Evolutionary conservation across 2,113 vertebrate genomes (phyloP).

Genomic region (Zootoca vivipara): DNA sequence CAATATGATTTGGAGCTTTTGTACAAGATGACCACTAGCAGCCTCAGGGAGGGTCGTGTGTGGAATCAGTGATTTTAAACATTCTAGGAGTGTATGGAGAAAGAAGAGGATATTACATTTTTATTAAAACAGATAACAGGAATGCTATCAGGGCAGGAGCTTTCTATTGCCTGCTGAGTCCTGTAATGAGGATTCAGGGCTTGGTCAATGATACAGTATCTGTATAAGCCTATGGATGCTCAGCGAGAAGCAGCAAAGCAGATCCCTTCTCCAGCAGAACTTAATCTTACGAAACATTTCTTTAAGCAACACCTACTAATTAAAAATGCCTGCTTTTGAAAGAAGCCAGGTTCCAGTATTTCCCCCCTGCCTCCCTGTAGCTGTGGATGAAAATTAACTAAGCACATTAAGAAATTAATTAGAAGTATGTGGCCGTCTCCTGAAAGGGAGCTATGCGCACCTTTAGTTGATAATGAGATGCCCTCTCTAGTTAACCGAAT

Average conservation of each 20-base stretch:
- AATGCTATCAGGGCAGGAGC: slow-evolving; percentile 62
- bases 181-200: slow-evolving; percentile 63
- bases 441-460: neutral
- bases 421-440: neutral
- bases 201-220: slow-evolving; percentile 57
- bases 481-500: slow-evolving; percentile 14
- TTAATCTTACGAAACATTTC: slow-evolving; percentile 56
- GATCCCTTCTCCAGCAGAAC: slow-evolving; percentile 36
- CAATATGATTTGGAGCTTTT: slow-evolving; percentile 12
- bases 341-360: neutral
- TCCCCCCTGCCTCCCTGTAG: neutral
- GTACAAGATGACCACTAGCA: slow-evolving; percentile 15
- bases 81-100: slow-evolving; percentile 36
- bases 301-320: slow-evolving; percentile 54
- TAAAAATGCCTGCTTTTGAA: slow-evolving; percentile 1
- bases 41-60: neutral
- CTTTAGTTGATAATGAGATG: neutral
- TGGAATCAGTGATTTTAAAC: slow-evolving; percentile 45
- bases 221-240: slow-evolving; percentile 48
- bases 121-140: slow-evolving; percentile 76
- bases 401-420: neutral
- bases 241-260: slow-evolving; percentile 37
- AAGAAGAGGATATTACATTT: slow-evolving; percentile 72
- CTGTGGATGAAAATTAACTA: neutral
- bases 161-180: slow-evolving; percentile 67